Evolutionary conservation across 1,140 invertebrate genomes (phyloP).

Genomic region (Rhysida immarginata): DNA sequence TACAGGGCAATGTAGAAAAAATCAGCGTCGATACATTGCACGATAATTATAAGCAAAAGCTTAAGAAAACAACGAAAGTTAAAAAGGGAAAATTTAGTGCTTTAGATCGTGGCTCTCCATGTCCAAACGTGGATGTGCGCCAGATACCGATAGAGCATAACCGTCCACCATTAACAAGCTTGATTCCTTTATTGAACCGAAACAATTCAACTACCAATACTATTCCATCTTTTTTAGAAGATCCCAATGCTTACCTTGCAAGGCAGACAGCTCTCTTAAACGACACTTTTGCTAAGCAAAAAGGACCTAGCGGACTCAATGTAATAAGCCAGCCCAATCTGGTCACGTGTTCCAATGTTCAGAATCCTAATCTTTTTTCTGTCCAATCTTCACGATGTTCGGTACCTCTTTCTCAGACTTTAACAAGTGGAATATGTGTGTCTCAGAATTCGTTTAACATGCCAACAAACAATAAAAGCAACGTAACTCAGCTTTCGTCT

Average conservation of each 20-base stretch:
- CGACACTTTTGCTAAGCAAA: slow-evolving; percentile 51
- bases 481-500: background rate
- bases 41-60: background rate
- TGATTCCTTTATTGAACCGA: slow-evolving; percentile 17
- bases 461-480: background rate
- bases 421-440: background rate
- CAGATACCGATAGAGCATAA: slow-evolving; percentile 30
- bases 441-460: background rate
- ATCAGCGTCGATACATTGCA: background rate
- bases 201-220: slow-evolving; percentile 19
- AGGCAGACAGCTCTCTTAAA: slow-evolving; percentile 70
- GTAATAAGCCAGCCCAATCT: background rate
- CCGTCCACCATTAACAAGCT: slow-evolving; percentile 22
- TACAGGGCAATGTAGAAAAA: background rate
- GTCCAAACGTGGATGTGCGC: slow-evolving; percentile 39
- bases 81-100: slow-evolving; percentile 13
- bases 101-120: slow-evolving; percentile 28
- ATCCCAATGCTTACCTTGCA: slow-evolving; percentile 71
- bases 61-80: slow-evolving; percentile 11
- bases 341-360: background rate
- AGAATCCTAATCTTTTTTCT: background rate
- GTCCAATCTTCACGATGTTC: background rate
- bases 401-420: background rate
- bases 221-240: slow-evolving; percentile 66
- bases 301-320: background rate